Base-by-base conservation (phyloP, 2,888 invertebrate species). In the Cataglyphis rosenhaueri region DNA sequence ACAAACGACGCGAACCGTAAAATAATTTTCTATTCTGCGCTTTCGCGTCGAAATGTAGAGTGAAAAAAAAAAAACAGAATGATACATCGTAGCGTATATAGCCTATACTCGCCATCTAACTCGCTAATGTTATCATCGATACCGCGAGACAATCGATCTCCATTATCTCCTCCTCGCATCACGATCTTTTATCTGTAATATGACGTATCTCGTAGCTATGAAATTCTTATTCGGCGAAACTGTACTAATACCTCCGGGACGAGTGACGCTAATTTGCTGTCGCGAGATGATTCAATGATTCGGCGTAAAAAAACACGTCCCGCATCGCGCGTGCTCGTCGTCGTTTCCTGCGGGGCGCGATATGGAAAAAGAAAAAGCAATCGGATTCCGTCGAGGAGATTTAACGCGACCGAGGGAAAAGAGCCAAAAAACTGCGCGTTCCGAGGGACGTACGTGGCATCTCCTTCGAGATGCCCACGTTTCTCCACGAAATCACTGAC, bases 401-500 rank as follows among this genome's bases (percentile, higher is more conserved):
- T 61, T 61, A 81, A 64, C 25, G 52, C 21, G 35, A n/a, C 10
- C 25, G 57, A 15, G n/a, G 12, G 10, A 41, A n/a, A 32, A 25
- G 18, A 3, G 8, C 12, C 15, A 18, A 55, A 64, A 75, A 76
- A 76, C 0, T 25, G 70, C 29, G 21, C 52, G 70, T 5, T 29
- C 9, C 62, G 41, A 41, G 41, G 41, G 29, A 66, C 15, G 73
- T 35, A 38, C 18, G n/a, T n/a, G 52, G 84, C 74, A 85, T 85
- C 87, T 84, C 85, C 84, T 88, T 90, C 86, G 88, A 89, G 52
- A 52, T n/a, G 52, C 52, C 87, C 84, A 29, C 29, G 84, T 87
- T 88, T 84, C 21, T 81, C 81, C 86, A 85, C 86, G 84, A 89
- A 90, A 92, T 91, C 89, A 90, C 90, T 84, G 89, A 85, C 91